phyloP scores from a whole-genome alignment of 2,113 vertebrate genomes.

The Nesogale talazaci region DNA sequence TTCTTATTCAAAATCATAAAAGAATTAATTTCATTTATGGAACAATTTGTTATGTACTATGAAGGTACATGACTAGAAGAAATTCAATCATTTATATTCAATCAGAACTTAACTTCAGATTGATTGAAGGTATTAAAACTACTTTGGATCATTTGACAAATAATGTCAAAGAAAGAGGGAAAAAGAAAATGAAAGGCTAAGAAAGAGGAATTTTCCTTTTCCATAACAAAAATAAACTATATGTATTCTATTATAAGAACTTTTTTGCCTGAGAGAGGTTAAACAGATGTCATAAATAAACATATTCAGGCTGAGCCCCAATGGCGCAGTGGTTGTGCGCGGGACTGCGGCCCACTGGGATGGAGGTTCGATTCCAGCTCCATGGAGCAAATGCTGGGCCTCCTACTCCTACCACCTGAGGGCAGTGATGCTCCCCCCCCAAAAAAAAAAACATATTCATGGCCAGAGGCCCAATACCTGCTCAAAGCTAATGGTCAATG shows the following conservation, averaged over 20 bases:
- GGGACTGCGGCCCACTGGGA: too few relatives aligned
- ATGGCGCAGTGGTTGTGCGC: too few relatives aligned
- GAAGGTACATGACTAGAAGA: constrained; percentile 71
- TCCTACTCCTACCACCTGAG: too few relatives aligned
- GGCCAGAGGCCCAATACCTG: constrained; percentile 69
- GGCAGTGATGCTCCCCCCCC: too few relatives aligned
- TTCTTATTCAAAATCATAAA: constrained; percentile 63
- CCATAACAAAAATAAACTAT: constrained; percentile 76
- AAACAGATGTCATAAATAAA: constrained; percentile 76
- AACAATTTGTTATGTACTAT: constrained; percentile 71
- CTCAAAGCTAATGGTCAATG: constrained; percentile 43
- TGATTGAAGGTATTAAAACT: constrained; percentile 76
- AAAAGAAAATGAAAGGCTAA: constrained; percentile 56
- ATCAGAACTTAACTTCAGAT: constrained; percentile 59
- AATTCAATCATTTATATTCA: constrained; percentile 76
- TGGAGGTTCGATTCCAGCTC: too few relatives aligned
- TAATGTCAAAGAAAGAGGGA: constrained; percentile 71
- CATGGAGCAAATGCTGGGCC: too few relatives aligned
- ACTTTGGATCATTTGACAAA: constrained; percentile 76
- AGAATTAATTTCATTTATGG: constrained; percentile 70
- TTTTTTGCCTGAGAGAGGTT: constrained; percentile 63
- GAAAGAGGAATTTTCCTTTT: constrained; percentile 45
- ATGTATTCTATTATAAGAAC: constrained; percentile 74
- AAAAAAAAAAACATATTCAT: constrained; percentile 76
- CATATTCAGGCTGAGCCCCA: too few relatives aligned